These are phyloP conservation scores for Eristalis tenax DNA, from an alignment of 2,888 invertebrate species.

Conservation along the genomic window DNA sequence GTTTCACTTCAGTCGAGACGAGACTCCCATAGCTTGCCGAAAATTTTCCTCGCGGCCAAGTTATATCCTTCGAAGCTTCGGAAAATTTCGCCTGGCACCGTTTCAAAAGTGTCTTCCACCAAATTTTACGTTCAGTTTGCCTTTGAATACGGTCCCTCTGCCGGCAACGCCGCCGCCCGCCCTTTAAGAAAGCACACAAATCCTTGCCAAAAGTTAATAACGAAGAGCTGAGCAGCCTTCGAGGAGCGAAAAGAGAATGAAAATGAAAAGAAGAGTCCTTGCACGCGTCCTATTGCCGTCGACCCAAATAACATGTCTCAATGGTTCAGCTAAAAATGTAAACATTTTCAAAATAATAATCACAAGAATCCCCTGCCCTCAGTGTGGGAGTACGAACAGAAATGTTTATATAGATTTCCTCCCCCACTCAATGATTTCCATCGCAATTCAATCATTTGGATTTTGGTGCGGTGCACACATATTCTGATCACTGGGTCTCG, in stretches of 20 bases:
- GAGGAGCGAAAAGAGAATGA: background rate
- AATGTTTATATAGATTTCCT: background rate
- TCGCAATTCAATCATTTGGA: constrained; percentile 47
- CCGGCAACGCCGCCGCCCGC: background rate
- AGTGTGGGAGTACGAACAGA: background rate
- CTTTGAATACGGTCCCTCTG: background rate
- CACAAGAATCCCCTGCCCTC: constrained; percentile 5
- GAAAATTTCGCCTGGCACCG: constrained; percentile 17
- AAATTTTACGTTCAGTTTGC: constrained; percentile 47
- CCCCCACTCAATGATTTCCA: background rate
- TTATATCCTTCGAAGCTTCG: constrained; percentile 40
- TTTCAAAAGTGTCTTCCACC: constrained; percentile 31
- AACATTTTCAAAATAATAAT: constrained; percentile 52
- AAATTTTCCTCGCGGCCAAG: background rate
- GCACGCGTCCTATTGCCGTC: constrained; percentile 8
- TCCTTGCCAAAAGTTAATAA: constrained; percentile 53
- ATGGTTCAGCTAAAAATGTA: constrained; percentile 44
- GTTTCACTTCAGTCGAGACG: background rate
- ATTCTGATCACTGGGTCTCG: constrained; percentile 18
- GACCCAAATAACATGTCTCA: constrained; percentile 54
- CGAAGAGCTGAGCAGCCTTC: constrained; percentile 2
- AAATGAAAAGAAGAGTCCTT: constrained; percentile 22
- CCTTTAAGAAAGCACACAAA: constrained; percentile 5
- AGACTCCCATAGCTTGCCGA: background rate
- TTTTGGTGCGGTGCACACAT: constrained; percentile 18